Base-by-base conservation (phyloP, 2,888 invertebrate genomes). In the Cantharis flavilabris region DNA sequence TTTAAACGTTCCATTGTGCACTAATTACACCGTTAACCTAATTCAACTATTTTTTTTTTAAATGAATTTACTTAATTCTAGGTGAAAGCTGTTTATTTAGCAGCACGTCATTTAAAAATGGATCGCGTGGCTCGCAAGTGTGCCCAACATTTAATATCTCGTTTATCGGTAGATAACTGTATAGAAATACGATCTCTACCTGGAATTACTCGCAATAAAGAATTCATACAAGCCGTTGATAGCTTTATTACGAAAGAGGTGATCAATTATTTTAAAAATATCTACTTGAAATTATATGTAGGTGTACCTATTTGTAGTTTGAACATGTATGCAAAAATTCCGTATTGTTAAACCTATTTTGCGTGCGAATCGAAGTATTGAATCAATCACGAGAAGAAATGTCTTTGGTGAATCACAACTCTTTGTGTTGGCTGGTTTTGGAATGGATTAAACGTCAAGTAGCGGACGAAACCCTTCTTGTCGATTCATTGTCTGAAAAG, bases 31-130 rank as follows among this genome's bases (percentile, higher is more conserved):
- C n/a, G 2, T n/a, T n/a, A n/a, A n/a, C n/a, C 1, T n/a, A n/a
- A 7, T 49, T 49, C 49, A n/a, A 9, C 9, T 49, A 49, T 9
- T 16, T 11, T 23, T 11, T 23, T 23, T n/a, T 69, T 1, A 26
- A 69, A 26, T 69, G 9, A 13, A 26, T 20, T 10, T 64, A 11
- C 67, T 72, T 69, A 70, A 7, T 86, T 88, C 76, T 88, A 92
- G 87, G 93, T 96, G 76, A 93, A 94, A 84, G 92, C 93, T 20
- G 93, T 96, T 77, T 97, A 96, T 90, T 89, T 92, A 84, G 93
- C 95, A n/a, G 96, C 96, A 9, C 92, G 91, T 86, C 92, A 92
- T 78, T 90, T 97, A 84, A 94, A 94, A 86, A 93, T 97, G 90
- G 93, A 94, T 81, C 89, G 92, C 23, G 94, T 94, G 79, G 92